A percentile compares a stretch with the other conserved stretches of the same genome.
phyloP scores from a whole-genome alignment of 2,888 invertebrate species.

The Synergus gifuensis region DNA sequence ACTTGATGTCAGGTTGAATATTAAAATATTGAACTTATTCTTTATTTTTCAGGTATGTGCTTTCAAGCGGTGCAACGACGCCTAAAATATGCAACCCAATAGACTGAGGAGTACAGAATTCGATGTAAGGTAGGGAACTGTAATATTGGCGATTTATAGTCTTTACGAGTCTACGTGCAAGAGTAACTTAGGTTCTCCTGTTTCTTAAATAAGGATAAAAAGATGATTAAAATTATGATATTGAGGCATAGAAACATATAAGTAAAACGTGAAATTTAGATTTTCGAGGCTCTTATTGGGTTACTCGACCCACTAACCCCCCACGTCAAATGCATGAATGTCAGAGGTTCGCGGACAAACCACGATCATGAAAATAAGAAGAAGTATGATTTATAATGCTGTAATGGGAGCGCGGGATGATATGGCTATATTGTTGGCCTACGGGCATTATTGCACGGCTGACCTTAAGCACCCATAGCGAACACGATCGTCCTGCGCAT shows the following conservation, averaged over 20 bases:
- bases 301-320: conserved; percentile 64
- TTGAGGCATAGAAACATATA: background rate
- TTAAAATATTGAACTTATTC: background rate
- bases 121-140: background rate
- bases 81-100: conserved; percentile 67
- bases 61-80: conserved; percentile 45
- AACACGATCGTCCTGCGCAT: conserved; percentile 49
- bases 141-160: too few relatives aligned
- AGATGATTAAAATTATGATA: background rate
- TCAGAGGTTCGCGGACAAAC: conserved; percentile 47
- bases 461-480: conserved; percentile 63
- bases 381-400: conserved; percentile 73
- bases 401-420: conserved; percentile 72
- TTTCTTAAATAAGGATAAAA: background rate
- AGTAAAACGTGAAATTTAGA: conserved; percentile 39
- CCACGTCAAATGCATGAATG: conserved; percentile 60
- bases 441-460: conserved; percentile 66
- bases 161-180: too few relatives aligned
- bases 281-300: conserved; percentile 57
- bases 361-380: conserved; percentile 64
- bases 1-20: background rate
- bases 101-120: conserved; percentile 59
- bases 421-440: conserved; percentile 67
- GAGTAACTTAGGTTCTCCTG: too few relatives aligned
- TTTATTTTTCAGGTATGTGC: background rate